A percentile compares a stretch with the other conserved stretches of the same genome.
phyloP scores from a whole-genome alignment of 1,140 invertebrate genomes.

The Tetragnatha versicolor region DNA sequence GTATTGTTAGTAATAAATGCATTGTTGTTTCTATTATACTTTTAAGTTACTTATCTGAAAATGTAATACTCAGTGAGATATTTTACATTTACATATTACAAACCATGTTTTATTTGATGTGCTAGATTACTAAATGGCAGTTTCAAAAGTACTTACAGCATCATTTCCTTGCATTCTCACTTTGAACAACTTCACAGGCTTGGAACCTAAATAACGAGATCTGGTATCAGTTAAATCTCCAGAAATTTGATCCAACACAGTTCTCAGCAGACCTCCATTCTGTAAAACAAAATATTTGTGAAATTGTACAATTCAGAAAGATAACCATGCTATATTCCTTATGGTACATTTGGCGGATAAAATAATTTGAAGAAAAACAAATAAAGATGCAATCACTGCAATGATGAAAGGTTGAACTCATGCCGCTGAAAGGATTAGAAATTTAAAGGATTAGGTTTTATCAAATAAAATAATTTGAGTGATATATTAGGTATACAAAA shows the following conservation, averaged over 20 bases:
- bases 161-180: conserved; percentile 95
- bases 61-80: too few species aligned
- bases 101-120: too few species aligned
- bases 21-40: too few species aligned
- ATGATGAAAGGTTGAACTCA: too few species aligned
- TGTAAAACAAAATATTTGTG: conserved; percentile 65
- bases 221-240: conserved; percentile 97
- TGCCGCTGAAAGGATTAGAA: too few species aligned
- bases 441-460: too few species aligned
- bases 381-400: too few species aligned
- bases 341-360: background rate
- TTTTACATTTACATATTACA: too few species aligned
- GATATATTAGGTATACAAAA: too few species aligned
- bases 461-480: too few species aligned
- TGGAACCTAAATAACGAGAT: conserved; percentile 92
- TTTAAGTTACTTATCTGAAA: too few species aligned
- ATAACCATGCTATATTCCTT: background rate
- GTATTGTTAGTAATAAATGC: background rate
- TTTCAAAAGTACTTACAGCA: conserved; percentile 71
- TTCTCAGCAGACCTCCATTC: conserved; percentile 95
- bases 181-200: conserved; percentile 95
- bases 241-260: conserved; percentile 94
- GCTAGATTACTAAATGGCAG: background rate
- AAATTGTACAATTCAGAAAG: background rate
- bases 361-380: too few species aligned